Percentiles rank a stretch among this genome's conserved stretches.
Evolutionary conservation across 2,888 invertebrate genomes (phyloP).

Genomic region (Lissonota sp.): DNA sequence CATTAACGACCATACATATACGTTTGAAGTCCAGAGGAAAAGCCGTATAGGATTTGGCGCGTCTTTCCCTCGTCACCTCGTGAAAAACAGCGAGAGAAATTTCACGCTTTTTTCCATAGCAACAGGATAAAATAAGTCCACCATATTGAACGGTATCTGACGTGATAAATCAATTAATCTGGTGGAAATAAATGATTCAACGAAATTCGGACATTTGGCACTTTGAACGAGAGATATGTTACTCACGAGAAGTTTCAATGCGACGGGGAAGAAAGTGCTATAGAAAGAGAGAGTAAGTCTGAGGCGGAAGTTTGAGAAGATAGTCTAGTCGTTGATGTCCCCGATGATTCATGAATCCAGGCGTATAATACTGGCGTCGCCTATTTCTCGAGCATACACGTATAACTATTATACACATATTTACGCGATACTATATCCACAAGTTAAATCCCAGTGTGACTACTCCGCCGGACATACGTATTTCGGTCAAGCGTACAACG

Average conservation of each 20-base stretch:
- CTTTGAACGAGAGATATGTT: background rate
- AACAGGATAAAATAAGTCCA: background rate
- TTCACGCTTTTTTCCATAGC: conserved; percentile 2
- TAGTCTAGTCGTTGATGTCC: conserved; percentile 54
- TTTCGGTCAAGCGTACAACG: conserved; percentile 65
- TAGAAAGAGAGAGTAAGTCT: conserved; percentile 21
- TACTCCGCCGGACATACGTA: conserved; percentile 59
- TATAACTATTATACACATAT: conserved; percentile 5
- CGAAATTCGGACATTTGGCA: too few species aligned
- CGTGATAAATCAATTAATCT: too few species aligned
- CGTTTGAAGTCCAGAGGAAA: background rate
- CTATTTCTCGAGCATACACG: conserved; percentile 40
- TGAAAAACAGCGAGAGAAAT: conserved; percentile 2
- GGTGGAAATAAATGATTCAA: too few species aligned
- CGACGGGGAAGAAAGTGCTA: conserved; percentile 14
- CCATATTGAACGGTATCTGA: background rate
- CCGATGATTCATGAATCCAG: conserved; percentile 62
- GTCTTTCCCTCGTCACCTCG: background rate
- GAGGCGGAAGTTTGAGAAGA: conserved; percentile 58
- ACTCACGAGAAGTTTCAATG: background rate
- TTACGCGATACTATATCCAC: conserved; percentile 6
- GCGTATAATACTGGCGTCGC: conserved; percentile 56
- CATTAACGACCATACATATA: conserved; percentile 65
- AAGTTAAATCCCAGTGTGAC: conserved; percentile 44
- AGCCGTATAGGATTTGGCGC: background rate